These are phyloP conservation scores for Theropithecus gelada DNA, from an alignment of 2,113 vertebrate genomes.

Conservation along the genomic window DNA sequence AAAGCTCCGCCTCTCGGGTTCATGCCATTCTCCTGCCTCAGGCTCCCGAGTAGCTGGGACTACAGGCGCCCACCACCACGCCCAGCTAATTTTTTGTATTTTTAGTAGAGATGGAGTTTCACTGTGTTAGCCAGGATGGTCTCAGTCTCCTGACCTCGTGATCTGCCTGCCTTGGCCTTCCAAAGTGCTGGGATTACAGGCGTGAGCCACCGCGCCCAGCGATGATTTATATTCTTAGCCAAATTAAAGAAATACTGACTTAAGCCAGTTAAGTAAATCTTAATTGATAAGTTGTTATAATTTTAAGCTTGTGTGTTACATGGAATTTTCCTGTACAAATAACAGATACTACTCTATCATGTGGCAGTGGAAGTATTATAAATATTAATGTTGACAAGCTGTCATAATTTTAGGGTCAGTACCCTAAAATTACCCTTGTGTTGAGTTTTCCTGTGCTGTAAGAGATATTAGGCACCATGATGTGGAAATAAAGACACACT, in stretches of 20 bases:
- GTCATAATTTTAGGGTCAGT: neutral
- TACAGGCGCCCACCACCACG: no score
- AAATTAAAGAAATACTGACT: neutral
- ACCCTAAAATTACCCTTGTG: neutral
- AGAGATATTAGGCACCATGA: neutral
- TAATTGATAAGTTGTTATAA: neutral
- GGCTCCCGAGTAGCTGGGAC: no score
- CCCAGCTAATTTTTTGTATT: no score
- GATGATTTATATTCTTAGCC: conserved; percentile 5
- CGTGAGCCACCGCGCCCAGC: accelerated
- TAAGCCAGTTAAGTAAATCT: conserved; percentile 4
- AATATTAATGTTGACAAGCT: neutral
- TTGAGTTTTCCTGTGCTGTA: neutral
- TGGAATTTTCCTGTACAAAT: neutral
- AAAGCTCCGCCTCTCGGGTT: no score
- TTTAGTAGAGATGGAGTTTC: no score
- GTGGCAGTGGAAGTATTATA: neutral
- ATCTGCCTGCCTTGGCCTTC: no score
- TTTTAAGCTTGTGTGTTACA: neutral
- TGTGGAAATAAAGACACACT: neutral
- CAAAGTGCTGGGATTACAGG: no score
- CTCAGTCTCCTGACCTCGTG: no score
- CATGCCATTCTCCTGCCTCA: no score
- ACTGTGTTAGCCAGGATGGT: no score
- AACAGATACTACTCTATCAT: neutral